Evolutionary conservation across 2,113 vertebrate species (phyloP), one percentile per base, ranked within the genome.

Genomic region (Tursiops truncatus): DNA sequence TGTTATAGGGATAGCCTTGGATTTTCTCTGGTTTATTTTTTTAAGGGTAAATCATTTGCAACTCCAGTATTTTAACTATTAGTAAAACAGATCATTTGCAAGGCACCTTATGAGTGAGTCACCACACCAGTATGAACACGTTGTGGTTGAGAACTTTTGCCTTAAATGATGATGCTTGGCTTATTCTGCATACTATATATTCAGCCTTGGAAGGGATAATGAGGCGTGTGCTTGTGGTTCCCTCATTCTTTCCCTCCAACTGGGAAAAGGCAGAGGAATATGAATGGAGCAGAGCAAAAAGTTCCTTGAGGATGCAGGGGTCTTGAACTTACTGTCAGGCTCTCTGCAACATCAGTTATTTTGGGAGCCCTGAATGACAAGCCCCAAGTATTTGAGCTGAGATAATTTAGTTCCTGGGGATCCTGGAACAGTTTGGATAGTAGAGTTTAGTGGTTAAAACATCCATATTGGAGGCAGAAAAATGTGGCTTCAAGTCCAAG

Each of bases 21-120:
- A 26, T 97, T 90, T 89, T 65, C 84, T 88, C 68, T 53, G 41
- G 21, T 53, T 81, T 58, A 3, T 70, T 74, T 76, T 92, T 79
- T 47, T 58, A 85, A 70, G 58, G 56, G 87, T 20, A 85, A 96
- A 77, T 44, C 53, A 53, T 91, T 96, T 80, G 84, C 71, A 68
- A 88, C 47, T 36, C 23, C 38, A 60, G 21, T 80, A 44, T 77
- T 96, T 91, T 44, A 93, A 90, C 38, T 91, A 85, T 81, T 84
- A 84, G 80, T 85, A 71, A 93, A 76, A 73, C 25, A 38, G 53
- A 90, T 74, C 0, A 44, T 74, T 95, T 86, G 58, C 31, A 79
- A 91, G 20, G 50, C 33, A 56, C 31, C 33, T 53, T 63, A 44
- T n/a, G 15, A n/a, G 74, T 15, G 73, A 88, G 53, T 89, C 53